These are phyloP conservation scores for Monomorium pharaonis DNA, from an alignment of 1,140 invertebrate species.

Conservation along the genomic window DNA sequence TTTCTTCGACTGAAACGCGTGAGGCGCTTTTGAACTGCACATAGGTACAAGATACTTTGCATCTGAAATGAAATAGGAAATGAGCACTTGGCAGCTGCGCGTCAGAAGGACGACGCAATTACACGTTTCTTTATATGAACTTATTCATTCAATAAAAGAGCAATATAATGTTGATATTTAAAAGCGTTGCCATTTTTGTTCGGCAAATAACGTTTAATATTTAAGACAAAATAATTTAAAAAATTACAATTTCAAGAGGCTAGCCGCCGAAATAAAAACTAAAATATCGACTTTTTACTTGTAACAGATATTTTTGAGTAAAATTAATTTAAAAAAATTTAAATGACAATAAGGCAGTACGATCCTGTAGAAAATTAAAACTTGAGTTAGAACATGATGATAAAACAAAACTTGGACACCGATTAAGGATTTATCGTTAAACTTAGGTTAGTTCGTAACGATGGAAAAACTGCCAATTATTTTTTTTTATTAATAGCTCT, in stretches of 20 bases:
- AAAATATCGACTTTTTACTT: too few relatives aligned
- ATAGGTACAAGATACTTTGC: slow-evolving; percentile 76
- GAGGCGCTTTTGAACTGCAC: slow-evolving; percentile 53
- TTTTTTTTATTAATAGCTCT: background rate
- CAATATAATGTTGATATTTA: background rate
- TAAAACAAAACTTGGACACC: background rate
- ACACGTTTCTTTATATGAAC: slow-evolving; percentile 41
- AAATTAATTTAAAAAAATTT: too few relatives aligned
- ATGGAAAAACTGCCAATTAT: slow-evolving; percentile 5
- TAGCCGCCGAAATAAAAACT: too few relatives aligned
- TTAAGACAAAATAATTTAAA: too few relatives aligned
- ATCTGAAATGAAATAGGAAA: slow-evolving; percentile 82
- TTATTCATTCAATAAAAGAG: slow-evolving; percentile 10
- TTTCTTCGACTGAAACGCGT: slow-evolving; percentile 8
- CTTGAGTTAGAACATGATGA: background rate
- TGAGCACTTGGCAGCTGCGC: slow-evolving; percentile 76
- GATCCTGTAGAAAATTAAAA: background rate
- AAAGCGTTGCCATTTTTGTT: slow-evolving; percentile 15
- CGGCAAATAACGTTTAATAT: background rate
- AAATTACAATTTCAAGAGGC: too few relatives aligned
- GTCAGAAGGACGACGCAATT: slow-evolving; percentile 73
- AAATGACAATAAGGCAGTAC: too few relatives aligned
- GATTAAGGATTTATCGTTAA: background rate
- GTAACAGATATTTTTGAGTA: too few relatives aligned
- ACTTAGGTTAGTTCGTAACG: background rate